These are phyloP conservation scores for Grammomys surdaster DNA, from an alignment of 2,113 vertebrate genomes.

Conservation along the genomic window DNA sequence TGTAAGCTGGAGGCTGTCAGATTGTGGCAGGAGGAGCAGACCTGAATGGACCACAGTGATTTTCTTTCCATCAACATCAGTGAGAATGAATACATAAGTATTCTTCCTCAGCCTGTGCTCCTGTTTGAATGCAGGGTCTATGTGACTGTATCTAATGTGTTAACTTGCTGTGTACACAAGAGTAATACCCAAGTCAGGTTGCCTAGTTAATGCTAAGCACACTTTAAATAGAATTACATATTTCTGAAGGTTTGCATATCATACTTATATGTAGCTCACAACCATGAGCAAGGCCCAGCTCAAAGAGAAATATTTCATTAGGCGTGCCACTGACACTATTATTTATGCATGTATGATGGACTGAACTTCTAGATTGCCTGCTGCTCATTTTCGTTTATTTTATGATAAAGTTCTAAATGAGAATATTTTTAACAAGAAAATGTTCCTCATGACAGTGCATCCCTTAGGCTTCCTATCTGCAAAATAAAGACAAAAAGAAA, in stretches of 20 bases:
- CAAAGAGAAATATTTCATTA: background rate
- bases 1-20: background rate
- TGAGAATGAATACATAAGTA: background rate
- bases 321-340: background rate
- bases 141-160: background rate
- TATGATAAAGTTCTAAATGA: slow-evolving; percentile 44
- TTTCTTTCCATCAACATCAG: background rate
- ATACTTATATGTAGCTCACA: background rate
- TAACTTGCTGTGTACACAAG: background rate
- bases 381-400: slow-evolving; percentile 50
- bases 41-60: background rate
- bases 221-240: background rate
- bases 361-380: background rate
- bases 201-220: slow-evolving; percentile 1
- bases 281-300: background rate
- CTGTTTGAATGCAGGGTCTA: background rate
- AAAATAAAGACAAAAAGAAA: background rate
- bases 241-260: slow-evolving; percentile 18
- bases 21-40: background rate
- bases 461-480: background rate
- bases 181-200: background rate
- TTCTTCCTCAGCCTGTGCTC: background rate
- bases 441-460: slow-evolving; percentile 13
- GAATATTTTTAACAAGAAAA: slow-evolving; percentile 56
- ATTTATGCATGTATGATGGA: slow-evolving; percentile 45